These are phyloP conservation scores for Alethe castanea DNA, from an alignment of 2,113 vertebrate genomes.

Conservation along the genomic window DNA sequence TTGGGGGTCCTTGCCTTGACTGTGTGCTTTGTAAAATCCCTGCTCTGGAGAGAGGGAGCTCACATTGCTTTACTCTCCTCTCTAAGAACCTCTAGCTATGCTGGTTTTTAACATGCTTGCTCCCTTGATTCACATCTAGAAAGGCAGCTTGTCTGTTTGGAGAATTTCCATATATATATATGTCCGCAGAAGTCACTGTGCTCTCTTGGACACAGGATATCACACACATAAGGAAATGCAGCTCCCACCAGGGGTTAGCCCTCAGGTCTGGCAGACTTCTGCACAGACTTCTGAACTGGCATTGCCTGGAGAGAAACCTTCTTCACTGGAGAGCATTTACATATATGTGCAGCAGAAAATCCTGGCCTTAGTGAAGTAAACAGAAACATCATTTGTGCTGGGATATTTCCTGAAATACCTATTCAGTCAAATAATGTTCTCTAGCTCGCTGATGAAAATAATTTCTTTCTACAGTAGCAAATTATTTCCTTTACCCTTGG, in stretches of 20 bases:
- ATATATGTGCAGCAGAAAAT: neutral
- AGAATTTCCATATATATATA: rapidly evolving
- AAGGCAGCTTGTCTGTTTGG: neutral
- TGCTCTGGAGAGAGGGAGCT: neutral
- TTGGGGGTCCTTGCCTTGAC: rapidly evolving
- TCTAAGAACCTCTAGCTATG: neutral
- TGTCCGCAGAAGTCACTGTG: rapidly evolving
- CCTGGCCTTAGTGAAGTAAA: neutral
- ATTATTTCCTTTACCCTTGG: neutral
- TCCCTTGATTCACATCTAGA: neutral
- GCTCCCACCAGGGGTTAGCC: neutral
- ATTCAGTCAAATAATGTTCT: neutral
- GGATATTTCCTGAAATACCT: neutral
- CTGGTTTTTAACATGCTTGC: neutral
- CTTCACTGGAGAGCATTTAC: neutral
- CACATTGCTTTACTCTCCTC: neutral
- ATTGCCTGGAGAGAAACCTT: neutral
- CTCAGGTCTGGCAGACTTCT: neutral
- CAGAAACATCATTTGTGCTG: neutral
- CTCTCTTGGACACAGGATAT: neutral
- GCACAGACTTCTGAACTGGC: neutral
- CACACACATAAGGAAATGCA: neutral
- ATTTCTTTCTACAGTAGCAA: neutral
- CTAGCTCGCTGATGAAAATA: neutral
- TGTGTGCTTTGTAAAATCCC: neutral